Evolutionary conservation across 2,888 invertebrate genomes (phyloP).

Genomic region (Amphipoea lucens): DNA sequence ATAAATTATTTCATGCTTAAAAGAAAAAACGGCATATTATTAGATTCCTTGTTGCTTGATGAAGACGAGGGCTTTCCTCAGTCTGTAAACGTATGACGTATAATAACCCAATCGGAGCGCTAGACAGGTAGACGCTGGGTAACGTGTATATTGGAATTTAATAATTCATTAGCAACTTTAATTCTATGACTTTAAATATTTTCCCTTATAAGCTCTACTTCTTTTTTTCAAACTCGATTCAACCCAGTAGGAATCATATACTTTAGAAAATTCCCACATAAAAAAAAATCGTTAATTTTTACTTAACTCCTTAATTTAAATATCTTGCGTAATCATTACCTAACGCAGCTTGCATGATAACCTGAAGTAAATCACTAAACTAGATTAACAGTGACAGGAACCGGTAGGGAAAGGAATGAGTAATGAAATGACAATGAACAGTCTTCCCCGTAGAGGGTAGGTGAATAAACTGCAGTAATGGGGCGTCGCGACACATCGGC

Average conservation of each 20-base stretch:
- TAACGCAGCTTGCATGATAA: conserved; percentile 28
- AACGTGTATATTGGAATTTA: conserved; percentile 15
- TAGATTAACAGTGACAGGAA: conserved; percentile 46
- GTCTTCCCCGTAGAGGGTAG: conserved; percentile 70
- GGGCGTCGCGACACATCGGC: conserved; percentile 76
- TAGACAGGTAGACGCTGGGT: conserved; percentile 37
- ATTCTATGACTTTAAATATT: not conserved
- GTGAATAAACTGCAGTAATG: conserved; percentile 83
- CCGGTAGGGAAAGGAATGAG: conserved; percentile 42
- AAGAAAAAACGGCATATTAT: not conserved
- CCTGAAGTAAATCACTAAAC: conserved; percentile 46
- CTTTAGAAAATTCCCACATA: not conserved
- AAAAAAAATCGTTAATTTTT: not conserved
- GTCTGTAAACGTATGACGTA: conserved; percentile 10
- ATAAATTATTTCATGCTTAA: not conserved
- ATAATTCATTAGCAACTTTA: conserved; percentile 11
- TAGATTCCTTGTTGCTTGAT: conserved; percentile 1
- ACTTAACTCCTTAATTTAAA: not conserved
- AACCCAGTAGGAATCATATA: not conserved
- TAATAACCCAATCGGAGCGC: conserved; percentile 7
- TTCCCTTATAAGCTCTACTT: not conserved
- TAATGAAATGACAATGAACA: conserved; percentile 66
- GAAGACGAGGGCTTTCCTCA: not conserved
- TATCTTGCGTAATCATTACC: conserved; percentile 10
- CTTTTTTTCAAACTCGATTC: not conserved